A percentile compares a stretch with the other conserved stretches of the same genome.
Evolutionary conservation across 2,113 vertebrate species (phyloP).

Genomic region (Neogobius melanostomus): DNA sequence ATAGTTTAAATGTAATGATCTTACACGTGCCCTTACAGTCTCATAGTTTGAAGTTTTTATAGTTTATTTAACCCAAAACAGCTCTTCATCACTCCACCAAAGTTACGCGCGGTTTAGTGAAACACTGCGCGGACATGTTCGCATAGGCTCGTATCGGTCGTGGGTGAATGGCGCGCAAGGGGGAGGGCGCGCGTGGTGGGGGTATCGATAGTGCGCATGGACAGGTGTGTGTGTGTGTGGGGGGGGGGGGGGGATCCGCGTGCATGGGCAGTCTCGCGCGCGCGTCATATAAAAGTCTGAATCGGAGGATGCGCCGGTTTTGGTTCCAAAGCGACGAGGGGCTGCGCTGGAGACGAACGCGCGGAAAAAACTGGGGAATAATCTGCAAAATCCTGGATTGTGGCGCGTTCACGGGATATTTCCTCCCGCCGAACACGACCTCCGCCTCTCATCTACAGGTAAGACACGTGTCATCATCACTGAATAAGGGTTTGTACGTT

Average conservation of each 20-base stretch:
- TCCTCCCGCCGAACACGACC: background rate
- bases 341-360: background rate
- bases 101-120: too few species aligned
- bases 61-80: too few species aligned
- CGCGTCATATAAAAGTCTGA: background rate
- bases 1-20: too few species aligned
- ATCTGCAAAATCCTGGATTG: background rate
- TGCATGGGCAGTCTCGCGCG: background rate
- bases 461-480: background rate
- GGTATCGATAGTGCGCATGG: conserved; percentile 3
- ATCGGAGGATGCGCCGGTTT: background rate
- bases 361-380: background rate
- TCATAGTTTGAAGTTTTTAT: too few species aligned
- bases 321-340: background rate
- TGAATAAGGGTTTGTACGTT: too few species aligned
- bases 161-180: background rate
- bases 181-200: background rate
- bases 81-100: too few species aligned
- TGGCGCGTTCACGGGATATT: background rate
- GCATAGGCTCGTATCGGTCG: background rate
- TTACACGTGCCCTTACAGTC: too few species aligned
- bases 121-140: too few species aligned
- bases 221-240: background rate
- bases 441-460: background rate
- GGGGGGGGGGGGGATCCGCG: background rate